These are phyloP conservation scores for Mechanitis mazaeus DNA, from an alignment of 2,888 invertebrate genomes.

Conservation along the genomic window DNA sequence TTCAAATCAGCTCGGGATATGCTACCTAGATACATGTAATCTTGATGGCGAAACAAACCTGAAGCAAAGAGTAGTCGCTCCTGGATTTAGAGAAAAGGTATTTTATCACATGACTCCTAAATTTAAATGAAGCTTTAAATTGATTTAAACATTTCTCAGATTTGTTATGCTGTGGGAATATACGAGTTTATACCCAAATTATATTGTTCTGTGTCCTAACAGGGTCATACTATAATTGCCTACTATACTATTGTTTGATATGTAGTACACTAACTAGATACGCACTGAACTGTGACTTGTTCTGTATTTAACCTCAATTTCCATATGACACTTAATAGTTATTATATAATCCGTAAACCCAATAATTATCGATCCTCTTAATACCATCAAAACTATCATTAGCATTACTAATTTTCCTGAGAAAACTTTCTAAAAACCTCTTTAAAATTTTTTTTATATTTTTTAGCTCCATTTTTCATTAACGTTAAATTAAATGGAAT, in stretches of 20 bases:
- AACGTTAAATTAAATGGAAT: too few relatives aligned
- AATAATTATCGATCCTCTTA: conserved; percentile 35
- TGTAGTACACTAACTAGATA: conserved; percentile 35
- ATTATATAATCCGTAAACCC: conserved; percentile 37
- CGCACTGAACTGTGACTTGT: conserved; percentile 35
- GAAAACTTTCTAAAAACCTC: conserved; percentile 21
- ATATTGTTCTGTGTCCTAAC: background rate
- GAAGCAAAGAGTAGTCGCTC: conserved; percentile 92
- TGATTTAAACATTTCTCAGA: background rate
- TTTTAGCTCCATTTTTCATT: too few relatives aligned
- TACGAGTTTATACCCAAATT: background rate
- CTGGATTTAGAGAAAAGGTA: conserved; percentile 85
- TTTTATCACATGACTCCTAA: background rate
- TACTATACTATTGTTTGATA: conserved; percentile 30
- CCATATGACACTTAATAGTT: conserved; percentile 31
- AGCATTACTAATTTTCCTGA: conserved; percentile 11
- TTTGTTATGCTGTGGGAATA: conserved; percentile 4
- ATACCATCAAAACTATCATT: conserved; percentile 8
- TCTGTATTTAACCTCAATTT: conserved; percentile 37
- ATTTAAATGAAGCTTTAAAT: background rate
- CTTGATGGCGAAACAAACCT: conserved; percentile 97
- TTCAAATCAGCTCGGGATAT: conserved; percentile 91
- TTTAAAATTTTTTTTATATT: background rate
- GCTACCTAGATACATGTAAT: conserved; percentile 97
- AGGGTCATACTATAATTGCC: conserved; percentile 19